These are phyloP conservation scores for Tetragonula carbonaria DNA, from an alignment of 2,888 invertebrate genomes.

Conservation along the genomic window DNA sequence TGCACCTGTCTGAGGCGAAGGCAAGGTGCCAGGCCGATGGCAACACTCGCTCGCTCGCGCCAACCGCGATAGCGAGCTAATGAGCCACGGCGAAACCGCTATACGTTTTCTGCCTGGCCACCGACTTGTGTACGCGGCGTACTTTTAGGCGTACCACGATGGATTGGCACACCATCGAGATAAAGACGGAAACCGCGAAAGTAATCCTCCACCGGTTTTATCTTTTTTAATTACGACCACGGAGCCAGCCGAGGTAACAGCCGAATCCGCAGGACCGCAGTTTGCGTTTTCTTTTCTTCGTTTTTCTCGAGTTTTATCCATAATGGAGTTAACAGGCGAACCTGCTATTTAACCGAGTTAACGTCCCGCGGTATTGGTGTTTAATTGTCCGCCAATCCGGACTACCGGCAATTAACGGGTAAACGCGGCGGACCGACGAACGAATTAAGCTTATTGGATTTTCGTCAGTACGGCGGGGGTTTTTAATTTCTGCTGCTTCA, in stretches of 20 bases:
- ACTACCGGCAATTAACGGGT: slow-evolving; percentile 1
- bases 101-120: slow-evolving; percentile 47
- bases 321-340: slow-evolving; percentile 5
- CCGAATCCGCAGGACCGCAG: not conserved
- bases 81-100: slow-evolving; percentile 75
- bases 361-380: slow-evolving; percentile 2
- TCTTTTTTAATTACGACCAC: slow-evolving; percentile 47
- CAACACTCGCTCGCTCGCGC: slow-evolving; percentile 75
- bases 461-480: not conserved
- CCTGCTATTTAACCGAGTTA: slow-evolving; percentile 25
- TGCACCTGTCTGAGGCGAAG: slow-evolving; percentile 79
- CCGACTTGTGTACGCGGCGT: slow-evolving; percentile 30
- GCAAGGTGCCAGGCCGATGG: slow-evolving; percentile 74
- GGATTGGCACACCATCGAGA: slow-evolving; percentile 61
- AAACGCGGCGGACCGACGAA: not conserved
- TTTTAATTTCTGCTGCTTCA: not conserved
- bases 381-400: slow-evolving; percentile 12
- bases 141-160: slow-evolving; percentile 33
- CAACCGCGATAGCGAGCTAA: slow-evolving; percentile 79
- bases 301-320: not conserved
- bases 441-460: slow-evolving; percentile 5
- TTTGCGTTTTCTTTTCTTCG: not conserved
- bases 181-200: slow-evolving; percentile 60
- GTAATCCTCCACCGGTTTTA: slow-evolving; percentile 51
- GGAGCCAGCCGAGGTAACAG: slow-evolving; percentile 3